Conservation (phyloP, 2,797 vertebrate species). For the Gallirallus australis region DNA sequence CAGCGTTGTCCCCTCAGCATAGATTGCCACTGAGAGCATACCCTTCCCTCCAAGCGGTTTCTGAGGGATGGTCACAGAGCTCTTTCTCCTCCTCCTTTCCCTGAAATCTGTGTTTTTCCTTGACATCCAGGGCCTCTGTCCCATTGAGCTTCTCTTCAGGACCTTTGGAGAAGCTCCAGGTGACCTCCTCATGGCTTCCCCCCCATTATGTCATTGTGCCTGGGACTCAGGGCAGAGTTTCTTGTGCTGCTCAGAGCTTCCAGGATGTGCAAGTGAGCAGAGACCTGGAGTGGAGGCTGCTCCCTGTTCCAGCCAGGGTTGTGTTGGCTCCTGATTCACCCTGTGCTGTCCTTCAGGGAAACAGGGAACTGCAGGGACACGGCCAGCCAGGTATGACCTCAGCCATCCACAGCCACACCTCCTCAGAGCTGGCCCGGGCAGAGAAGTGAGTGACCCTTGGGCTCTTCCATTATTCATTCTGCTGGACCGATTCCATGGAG, state of each 20-base stretch:
- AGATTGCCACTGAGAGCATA: background rate
- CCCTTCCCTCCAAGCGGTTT: background rate
- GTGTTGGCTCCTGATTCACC: accelerated
- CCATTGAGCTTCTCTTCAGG: background rate
- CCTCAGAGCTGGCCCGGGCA: constrained; percentile 5
- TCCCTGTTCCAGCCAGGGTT: background rate
- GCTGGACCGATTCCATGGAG: constrained; percentile 76
- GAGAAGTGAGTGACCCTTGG: constrained; percentile 72
- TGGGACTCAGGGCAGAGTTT: background rate
- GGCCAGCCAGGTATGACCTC: background rate
- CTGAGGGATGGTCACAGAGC: background rate
- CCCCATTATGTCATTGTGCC: background rate
- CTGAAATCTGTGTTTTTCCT: accelerated
- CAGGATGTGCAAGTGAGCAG: background rate
- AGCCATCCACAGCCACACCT: background rate
- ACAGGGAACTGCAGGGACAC: background rate
- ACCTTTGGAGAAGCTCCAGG: background rate
- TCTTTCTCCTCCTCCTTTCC: background rate
- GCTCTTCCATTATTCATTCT: constrained; percentile 92
- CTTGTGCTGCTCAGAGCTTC: background rate
- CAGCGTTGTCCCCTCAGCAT: background rate
- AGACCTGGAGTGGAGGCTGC: background rate
- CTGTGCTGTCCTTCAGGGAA: background rate
- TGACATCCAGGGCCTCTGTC: background rate
- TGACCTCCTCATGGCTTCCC: background rate